phyloP scores from a whole-genome alignment of 2,797 vertebrate genomes.

The Pangasius macronema region DNA sequence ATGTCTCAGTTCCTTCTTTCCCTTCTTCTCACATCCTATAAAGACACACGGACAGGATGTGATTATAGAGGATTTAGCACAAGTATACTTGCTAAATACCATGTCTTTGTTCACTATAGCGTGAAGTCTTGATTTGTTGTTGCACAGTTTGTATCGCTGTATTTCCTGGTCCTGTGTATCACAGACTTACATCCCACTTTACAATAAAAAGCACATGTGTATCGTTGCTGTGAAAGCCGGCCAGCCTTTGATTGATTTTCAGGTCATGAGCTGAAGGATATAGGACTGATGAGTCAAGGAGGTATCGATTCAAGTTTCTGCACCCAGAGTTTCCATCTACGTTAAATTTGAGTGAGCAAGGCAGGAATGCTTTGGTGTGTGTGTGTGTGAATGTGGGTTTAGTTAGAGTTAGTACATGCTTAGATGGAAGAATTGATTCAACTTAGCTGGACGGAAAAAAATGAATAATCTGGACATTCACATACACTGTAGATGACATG shows the following conservation, averaged over 20 bases:
- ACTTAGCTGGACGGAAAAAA: background rate
- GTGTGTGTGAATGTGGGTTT: background rate
- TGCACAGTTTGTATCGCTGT: background rate
- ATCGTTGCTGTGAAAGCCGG: background rate
- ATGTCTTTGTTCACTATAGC: background rate
- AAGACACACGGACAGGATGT: background rate
- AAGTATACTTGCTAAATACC: background rate
- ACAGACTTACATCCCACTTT: background rate
- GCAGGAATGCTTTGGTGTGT: slow-evolving; percentile 16
- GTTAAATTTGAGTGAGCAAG: background rate
- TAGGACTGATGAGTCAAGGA: slow-evolving; percentile 18
- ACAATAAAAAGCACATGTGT: slow-evolving; percentile 6
- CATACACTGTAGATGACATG: background rate
- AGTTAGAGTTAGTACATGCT: background rate
- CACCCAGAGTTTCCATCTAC: slow-evolving; percentile 25
- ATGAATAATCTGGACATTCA: background rate
- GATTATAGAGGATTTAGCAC: too few species aligned
- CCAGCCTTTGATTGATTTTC: slow-evolving; percentile 19
- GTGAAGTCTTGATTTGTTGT: background rate
- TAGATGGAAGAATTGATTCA: background rate
- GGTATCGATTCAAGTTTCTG: slow-evolving; percentile 19
- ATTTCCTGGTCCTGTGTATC: background rate
- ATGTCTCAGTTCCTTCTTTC: background rate
- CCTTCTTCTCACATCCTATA: background rate
- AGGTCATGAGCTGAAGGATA: slow-evolving; percentile 19